A percentile compares a stretch with the other conserved stretches of the same genome.
Conservation (phyloP, 2,888 invertebrate genomes). For the Allophyes oxyacanthae region DNA sequence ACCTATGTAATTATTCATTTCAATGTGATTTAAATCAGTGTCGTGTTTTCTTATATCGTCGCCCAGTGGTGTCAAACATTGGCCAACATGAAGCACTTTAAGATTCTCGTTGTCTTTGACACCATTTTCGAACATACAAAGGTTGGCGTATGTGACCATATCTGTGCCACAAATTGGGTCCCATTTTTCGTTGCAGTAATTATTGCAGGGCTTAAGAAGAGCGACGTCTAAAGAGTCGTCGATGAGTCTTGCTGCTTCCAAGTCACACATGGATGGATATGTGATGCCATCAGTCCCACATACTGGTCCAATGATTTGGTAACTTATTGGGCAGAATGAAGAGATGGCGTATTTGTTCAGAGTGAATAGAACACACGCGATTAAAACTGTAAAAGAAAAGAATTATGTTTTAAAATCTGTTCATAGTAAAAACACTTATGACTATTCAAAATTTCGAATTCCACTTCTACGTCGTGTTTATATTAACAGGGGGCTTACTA, state of each 20-base stretch:
- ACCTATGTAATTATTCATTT: slow-evolving; percentile 10
- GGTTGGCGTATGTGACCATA: slow-evolving; percentile 53
- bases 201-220: slow-evolving; percentile 43
- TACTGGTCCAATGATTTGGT: slow-evolving; percentile 47
- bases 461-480: not conserved
- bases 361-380: slow-evolving; percentile 7
- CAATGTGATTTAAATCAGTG: not conserved
- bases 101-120: slow-evolving; percentile 29
- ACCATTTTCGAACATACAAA: slow-evolving; percentile 46
- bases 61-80: slow-evolving; percentile 50
- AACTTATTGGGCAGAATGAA: slow-evolving; percentile 46
- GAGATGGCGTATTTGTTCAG: slow-evolving; percentile 8
- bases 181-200: slow-evolving; percentile 51
- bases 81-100: slow-evolving; percentile 45
- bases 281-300: slow-evolving; percentile 56
- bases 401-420: not conserved
- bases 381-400: slow-evolving; percentile 31
- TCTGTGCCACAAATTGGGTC: slow-evolving; percentile 56
- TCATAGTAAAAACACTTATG: too few species aligned
- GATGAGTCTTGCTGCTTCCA: slow-evolving; percentile 46
- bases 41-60: slow-evolving; percentile 28
- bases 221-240: slow-evolving; percentile 47
- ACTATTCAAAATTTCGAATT: too few species aligned
- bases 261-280: slow-evolving; percentile 51
- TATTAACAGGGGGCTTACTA: too few species aligned